Conservation (phyloP, 1,140 invertebrate species). For the Macrotrachela quadricornifera region DNA sequence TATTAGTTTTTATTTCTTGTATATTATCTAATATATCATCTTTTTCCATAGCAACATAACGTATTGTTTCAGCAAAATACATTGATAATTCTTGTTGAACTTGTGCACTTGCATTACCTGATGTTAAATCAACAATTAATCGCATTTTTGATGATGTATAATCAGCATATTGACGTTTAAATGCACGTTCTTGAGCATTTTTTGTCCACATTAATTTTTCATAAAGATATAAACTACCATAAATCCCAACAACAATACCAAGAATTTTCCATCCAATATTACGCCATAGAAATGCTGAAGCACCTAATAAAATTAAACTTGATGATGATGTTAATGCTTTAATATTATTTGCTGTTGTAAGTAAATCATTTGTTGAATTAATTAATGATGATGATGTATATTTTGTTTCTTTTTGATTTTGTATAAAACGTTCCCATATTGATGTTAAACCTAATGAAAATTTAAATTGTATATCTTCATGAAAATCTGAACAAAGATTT, state of each 20-base stretch:
- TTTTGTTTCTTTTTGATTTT: too few species aligned
- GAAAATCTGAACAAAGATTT: conserved; percentile 87
- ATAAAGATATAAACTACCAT: conserved; percentile 75
- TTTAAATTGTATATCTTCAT: conserved; percentile 14
- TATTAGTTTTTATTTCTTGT: too few species aligned
- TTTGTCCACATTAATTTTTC: conserved; percentile 95
- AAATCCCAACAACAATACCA: conserved; percentile 55
- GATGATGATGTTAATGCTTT: neutral
- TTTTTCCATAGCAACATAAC: neutral
- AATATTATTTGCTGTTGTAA: neutral
- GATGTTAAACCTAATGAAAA: conserved; percentile 27
- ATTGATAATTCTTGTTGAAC: conserved; percentile 46
- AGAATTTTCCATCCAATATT: conserved; percentile 92
- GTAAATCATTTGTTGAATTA: neutral
- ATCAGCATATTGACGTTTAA: conserved; percentile 83
- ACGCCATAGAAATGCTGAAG: conserved; percentile 44
- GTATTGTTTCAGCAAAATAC: conserved; percentile 7
- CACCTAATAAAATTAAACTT: conserved; percentile 1
- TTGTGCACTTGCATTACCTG: conserved; percentile 93
- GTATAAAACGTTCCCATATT: conserved; percentile 16
- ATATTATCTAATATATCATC: too few species aligned
- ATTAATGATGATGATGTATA: too few species aligned
- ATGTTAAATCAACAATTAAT: conserved; percentile 86
- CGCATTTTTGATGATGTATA: conserved; percentile 80
- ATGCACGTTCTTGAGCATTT: conserved; percentile 65